phyloP scores from a whole-genome alignment of 2,797 vertebrate species.

The Sebastolobus altivelis region DNA sequence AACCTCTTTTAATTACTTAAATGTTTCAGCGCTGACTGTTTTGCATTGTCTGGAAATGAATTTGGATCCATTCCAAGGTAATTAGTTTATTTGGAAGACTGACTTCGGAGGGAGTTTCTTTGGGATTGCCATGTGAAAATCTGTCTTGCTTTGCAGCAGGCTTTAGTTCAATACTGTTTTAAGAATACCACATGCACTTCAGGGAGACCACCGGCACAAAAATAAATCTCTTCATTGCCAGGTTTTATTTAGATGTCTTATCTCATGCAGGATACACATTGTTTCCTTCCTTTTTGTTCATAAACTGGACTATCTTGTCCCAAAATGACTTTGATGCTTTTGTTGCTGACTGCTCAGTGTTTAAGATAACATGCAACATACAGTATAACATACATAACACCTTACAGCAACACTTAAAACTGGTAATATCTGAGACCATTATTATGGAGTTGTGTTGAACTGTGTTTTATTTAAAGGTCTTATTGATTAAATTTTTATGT shows the following conservation, averaged over 20 bases:
- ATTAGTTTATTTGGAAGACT: constrained; percentile 50
- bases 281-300: neutral
- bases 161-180: constrained; percentile 17
- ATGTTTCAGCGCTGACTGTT: constrained; percentile 19
- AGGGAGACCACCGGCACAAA: constrained; percentile 17
- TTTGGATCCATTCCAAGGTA: constrained; percentile 53
- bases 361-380: neutral
- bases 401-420: neutral
- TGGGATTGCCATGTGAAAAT: constrained; percentile 12
- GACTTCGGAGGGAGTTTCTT: constrained; percentile 45
- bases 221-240: constrained; percentile 1
- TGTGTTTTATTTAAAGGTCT: too few species aligned
- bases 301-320: neutral
- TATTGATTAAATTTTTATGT: fast-evolving
- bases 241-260: neutral
- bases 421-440: too few species aligned
- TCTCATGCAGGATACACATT: constrained; percentile 3
- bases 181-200: constrained; percentile 16
- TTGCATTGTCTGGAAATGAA: constrained; percentile 37
- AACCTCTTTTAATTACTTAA: constrained; percentile 27
- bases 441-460: too few species aligned
- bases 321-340: neutral
- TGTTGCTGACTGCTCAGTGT: neutral
- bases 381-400: neutral
- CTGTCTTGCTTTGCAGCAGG: neutral